These are phyloP conservation scores for Trachops cirrhosus DNA, from an alignment of 2,797 vertebrate genomes.

Conservation along the genomic window DNA sequence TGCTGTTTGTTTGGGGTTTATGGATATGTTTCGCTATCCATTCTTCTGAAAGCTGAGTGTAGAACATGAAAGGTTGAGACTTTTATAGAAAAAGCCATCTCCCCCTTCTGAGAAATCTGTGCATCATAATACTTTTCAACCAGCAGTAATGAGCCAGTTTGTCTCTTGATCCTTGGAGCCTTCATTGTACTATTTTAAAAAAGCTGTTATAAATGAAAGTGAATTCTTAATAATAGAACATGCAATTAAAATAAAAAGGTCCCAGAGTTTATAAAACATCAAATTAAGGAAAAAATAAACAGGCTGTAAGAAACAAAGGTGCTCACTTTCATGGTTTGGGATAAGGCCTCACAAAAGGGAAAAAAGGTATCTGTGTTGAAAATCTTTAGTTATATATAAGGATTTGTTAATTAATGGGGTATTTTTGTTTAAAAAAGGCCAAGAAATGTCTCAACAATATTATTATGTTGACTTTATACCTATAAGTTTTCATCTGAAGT, in stretches of 20 bases:
- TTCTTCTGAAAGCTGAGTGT: conserved; percentile 47
- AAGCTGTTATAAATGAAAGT: conserved; percentile 61
- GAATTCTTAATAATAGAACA: conserved; percentile 50
- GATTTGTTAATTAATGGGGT: conserved; percentile 16
- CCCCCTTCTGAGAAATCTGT: conserved; percentile 16
- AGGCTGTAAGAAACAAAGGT: neutral
- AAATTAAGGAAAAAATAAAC: conserved; percentile 1
- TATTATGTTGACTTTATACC: neutral
- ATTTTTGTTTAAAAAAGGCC: conserved; percentile 24
- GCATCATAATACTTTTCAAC: conserved; percentile 51
- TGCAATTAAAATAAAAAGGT: conserved; percentile 56
- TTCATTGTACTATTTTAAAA: conserved; percentile 58
- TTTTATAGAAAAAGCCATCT: conserved; percentile 25
- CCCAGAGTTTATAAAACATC: neutral
- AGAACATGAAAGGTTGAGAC: conserved; percentile 45
- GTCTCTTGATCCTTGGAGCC: neutral
- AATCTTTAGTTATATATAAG: neutral
- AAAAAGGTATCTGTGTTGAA: neutral
- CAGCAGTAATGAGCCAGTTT: conserved; percentile 55
- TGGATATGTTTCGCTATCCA: conserved; percentile 50
- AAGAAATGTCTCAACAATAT: neutral
- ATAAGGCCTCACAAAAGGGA: neutral
- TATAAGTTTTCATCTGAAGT: neutral
- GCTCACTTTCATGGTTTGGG: conserved; percentile 45
- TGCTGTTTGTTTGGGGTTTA: conserved; percentile 38